Base-by-base conservation (phyloP, 2,888 invertebrate species). In the Lasioglossum calceatum region DNA sequence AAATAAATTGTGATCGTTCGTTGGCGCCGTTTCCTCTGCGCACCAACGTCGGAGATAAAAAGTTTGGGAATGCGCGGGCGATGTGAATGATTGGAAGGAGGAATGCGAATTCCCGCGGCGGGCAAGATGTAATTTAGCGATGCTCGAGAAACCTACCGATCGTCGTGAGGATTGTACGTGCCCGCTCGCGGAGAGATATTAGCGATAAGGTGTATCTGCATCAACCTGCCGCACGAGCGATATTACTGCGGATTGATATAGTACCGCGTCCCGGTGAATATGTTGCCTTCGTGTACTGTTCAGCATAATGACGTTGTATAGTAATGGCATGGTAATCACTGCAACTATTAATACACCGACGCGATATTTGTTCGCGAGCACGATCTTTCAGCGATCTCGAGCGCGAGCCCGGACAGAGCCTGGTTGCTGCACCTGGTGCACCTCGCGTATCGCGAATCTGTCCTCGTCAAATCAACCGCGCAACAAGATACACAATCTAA, bases 211-310 rank as follows among this genome's bases (percentile, higher is more conserved):
- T 87, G 84, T 87, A 91, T 91, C 91, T 89, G 83, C 85, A 87
- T 91, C 91, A 91, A 91, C 91, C 90, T 91, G 89, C 79, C 89
- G 90, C 86, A 81, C 81, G 86, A 80, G 82, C 86, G 77, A 90
- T 91, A 91, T 91, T 91, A 90, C 79, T 44, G 78, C 72, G 87
- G 91, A 91, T 91, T 91, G 90, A 91, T 91, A 90, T 91, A 90
- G 90, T 88, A 70, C 88, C 87, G 78, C 76, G 90, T 87, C 87
- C 79, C 77, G 86, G 86, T 86, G 87, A 91, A 91, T 91, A 91
- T 78, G 90, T 91, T 91, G 84, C 91, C 61, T 84, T 82, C 87
- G 86, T 91, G 87, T 91, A 91, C 90, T 88, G 89, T 84, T 91
- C 90, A 77, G 81, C 86, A 84, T 90, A 91, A 91, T 91, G 88